Percentiles rank a stretch among this genome's conserved stretches.
Conservation (phyloP, 2,797 vertebrate genomes). For the Sciurus vulgaris region DNA sequence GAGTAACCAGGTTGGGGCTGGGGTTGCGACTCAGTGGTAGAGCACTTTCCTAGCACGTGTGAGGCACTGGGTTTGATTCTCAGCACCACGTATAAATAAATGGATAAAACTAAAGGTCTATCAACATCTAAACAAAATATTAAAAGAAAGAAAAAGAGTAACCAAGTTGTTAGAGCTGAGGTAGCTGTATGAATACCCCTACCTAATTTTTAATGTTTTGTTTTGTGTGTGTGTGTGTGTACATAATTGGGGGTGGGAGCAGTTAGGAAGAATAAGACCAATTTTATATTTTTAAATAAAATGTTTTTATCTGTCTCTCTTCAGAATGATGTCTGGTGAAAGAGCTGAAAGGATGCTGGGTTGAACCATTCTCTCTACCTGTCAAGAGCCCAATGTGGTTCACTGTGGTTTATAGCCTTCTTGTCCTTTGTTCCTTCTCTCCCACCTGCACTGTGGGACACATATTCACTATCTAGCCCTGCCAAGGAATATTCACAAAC, state of each 20-base stretch:
- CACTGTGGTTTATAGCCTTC: neutral
- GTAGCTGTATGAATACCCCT: neutral
- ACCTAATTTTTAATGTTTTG: neutral
- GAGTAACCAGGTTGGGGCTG: no score
- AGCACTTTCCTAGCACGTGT: no score
- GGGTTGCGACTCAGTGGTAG: no score
- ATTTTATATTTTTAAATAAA: constrained; percentile 81
- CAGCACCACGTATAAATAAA: no score
- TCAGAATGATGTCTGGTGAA: neutral
- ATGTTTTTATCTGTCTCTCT: constrained; percentile 64
- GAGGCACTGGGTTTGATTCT: no score
- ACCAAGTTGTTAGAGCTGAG: neutral
- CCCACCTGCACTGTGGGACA: neutral
- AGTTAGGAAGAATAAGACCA: neutral
- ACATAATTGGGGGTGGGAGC: neutral
- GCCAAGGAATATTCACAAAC: neutral
- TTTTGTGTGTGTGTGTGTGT: neutral
- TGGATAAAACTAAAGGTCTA: no score
- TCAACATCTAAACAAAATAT: no score
- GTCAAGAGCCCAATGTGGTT: neutral
- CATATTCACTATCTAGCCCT: neutral
- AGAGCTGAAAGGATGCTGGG: neutral
- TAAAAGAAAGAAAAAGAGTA: neutral
- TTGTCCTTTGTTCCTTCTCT: neutral
- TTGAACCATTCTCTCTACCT: neutral